Base-by-base conservation (phyloP, 2,797 vertebrate genomes). In the Emys orbicularis region DNA sequence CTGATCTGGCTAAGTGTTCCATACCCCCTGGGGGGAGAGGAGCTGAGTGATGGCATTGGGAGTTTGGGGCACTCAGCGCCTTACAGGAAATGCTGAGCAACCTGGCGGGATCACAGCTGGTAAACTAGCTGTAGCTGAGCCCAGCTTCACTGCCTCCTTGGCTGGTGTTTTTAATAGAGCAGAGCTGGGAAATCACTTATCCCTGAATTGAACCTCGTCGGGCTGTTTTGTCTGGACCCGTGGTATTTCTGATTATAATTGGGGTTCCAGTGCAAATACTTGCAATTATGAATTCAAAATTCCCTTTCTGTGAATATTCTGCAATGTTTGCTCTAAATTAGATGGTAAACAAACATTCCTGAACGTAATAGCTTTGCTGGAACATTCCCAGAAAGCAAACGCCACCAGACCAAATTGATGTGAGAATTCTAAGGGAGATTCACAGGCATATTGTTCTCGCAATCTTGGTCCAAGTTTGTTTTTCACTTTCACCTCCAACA, bases 401-500 rank as follows among this genome's bases (percentile, higher is more conserved):
- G 10, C 19, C 34, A 68, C 16, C 18, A 19, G n/a, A 68, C 18
- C 18, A 68, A 61, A 18, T 4, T 19, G 34, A 37, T 19, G n/a
- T 68, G n/a, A 21, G 18, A 68, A 37, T 37, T 68, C n/a, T 68
- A 68, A 68, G 37, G n/a, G 37, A 3, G 0, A 0, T 92, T 86
- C 15, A 79, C 25, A 12, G 11, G 7, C 59, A 74, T 87, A 81
- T 89, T 79, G 3, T 90, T 82, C 79, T 56, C 9, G 8, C 49
- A 79, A 34, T 18, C 80, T 12, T 19, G 76, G 11, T 31, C 34
- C 19, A 25, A 27, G 21, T 27, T 76, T 19, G 61, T n/a, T 84
- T 92, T 90, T 81, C 79, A 53, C 80, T 15, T 47, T 29, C 25
- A 83, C 84, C 88, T 54, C 44, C 56, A 21, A 80, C 37, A 11